Evolutionary conservation across 2,113 vertebrate genomes (phyloP).

Genomic region (Daphoenositta chrysoptera): DNA sequence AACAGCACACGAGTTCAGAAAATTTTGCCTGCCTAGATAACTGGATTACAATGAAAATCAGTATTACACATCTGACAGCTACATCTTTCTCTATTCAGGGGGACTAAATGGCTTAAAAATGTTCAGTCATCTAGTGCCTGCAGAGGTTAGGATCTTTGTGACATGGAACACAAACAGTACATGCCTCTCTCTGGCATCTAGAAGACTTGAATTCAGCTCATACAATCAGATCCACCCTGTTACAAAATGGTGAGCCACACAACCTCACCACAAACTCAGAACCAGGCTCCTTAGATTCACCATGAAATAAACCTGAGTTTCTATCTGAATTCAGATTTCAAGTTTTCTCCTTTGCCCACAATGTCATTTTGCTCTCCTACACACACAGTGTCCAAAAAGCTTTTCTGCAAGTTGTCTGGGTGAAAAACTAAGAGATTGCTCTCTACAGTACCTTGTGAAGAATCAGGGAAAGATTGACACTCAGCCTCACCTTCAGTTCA

Average conservation of each 20-base stretch:
- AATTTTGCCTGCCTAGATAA: background rate
- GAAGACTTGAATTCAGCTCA: background rate
- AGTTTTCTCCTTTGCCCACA: background rate
- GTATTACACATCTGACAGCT: background rate
- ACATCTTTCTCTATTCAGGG: background rate
- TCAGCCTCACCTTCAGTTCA: background rate
- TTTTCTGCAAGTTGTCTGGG: background rate
- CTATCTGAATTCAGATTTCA: background rate
- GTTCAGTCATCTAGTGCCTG: background rate
- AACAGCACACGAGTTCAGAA: background rate
- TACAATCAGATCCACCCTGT: background rate
- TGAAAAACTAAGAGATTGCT: background rate
- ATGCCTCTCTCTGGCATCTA: accelerated
- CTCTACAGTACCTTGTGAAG: background rate
- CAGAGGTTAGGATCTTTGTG: background rate
- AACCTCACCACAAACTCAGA: background rate
- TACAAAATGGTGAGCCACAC: background rate
- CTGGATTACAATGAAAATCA: background rate
- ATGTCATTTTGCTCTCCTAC: background rate
- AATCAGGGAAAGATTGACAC: background rate
- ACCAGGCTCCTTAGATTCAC: background rate
- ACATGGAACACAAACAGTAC: background rate
- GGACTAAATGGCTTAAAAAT: background rate
- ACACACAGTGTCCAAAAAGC: background rate
- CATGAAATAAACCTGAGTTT: background rate